Evolutionary conservation across 2,113 vertebrate species (phyloP), one percentile per base, ranked within the genome.

Genomic region (Callopanchax toddi): DNA sequence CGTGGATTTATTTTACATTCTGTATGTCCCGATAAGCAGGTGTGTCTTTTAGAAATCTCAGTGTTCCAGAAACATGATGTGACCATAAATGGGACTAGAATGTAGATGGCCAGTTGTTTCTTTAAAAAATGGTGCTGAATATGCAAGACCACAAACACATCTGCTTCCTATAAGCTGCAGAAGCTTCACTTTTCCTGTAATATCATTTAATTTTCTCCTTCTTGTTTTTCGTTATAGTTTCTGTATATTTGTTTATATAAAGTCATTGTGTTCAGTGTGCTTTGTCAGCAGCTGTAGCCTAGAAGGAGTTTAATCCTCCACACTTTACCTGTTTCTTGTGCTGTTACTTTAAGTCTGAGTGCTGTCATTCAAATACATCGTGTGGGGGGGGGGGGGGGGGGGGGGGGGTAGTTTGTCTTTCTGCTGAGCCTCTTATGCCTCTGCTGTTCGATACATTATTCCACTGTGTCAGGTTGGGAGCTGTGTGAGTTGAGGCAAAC

Each of bases 391-490:
- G 6, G 29, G 6, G 29, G 6, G 29, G 57, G 18, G 60, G 60
- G 36, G 29, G 22, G 63, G 13, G 25, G n/a, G 51, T 6, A 39
- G 53, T 80, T 77, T 75, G 57, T 80, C 66, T 75, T 76, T 79
- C 60, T 72, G 69, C 69, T 67, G 59, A 73, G 39, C 9, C 49
- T 68, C 48, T 13, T 9, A 70, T 49, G 74, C 76, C 79, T 74
- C 82, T 69, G 16, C 44, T 7, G 37, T 53, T 56, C 60, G 76
- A 67, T 66, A 45, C 45, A 60, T 67, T 18, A 50, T 63, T 43
- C 1, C 42, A 45, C 12, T 10, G 36, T 55, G 54, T 81, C 34
- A 61, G 45, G 52, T 64, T 34, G 62, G 49, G 25, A 34, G 48
- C 15, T 13, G 21, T 12, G n/a, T 37, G 10, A 29, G 37, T 17